Base-by-base conservation (phyloP, 1,140 invertebrate species). In the Pachyrhynchus sulphureomaculatus region DNA sequence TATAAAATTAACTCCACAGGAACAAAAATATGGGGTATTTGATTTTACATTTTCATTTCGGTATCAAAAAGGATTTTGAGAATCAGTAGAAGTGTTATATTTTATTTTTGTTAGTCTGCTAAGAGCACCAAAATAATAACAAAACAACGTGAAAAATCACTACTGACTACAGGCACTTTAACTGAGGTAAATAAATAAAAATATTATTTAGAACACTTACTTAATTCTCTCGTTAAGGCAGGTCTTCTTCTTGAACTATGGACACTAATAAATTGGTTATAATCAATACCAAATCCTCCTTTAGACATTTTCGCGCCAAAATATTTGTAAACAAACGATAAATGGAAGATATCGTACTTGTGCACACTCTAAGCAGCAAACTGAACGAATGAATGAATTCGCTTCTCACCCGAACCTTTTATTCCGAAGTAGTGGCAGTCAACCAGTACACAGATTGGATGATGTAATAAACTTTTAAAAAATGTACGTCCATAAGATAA, bases 171-270 rank as follows among this genome's bases (percentile, higher is more conserved):
- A n/a, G n/a, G n/a, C n/a, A n/a, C n/a, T n/a, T n/a, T n/a, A n/a
- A n/a, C n/a, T n/a, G n/a, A n/a, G n/a, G n/a, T n/a, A n/a, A n/a
- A n/a, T n/a, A n/a, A n/a, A n/a, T n/a, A n/a, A n/a, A n/a, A 12
- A n/a, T 21, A 45, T 10, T 21, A 18, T 36, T 18, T 10, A n/a
- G 36, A 13, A n/a, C 39, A 71, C 74, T 75, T 70, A 76, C 75
- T 74, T 61, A 76, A 58, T 66, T 75, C 75, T 53, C 75, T 69
- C 8, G 75, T 75, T 21, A 76, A 57, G 1, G 69, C 70, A 32
- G 74, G 72, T 68, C 75, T 48, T 64, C 75, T 70, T 68, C 75
- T 68, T 13, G 68, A 64, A 37, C 72, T 61, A 33, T 66, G 63
- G 26, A 69, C 47, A 52, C 65, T 73, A 36, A 76, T 68, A 58